Conservation (phyloP, 1,140 invertebrate genomes). For the Cotesia typhae region DNA sequence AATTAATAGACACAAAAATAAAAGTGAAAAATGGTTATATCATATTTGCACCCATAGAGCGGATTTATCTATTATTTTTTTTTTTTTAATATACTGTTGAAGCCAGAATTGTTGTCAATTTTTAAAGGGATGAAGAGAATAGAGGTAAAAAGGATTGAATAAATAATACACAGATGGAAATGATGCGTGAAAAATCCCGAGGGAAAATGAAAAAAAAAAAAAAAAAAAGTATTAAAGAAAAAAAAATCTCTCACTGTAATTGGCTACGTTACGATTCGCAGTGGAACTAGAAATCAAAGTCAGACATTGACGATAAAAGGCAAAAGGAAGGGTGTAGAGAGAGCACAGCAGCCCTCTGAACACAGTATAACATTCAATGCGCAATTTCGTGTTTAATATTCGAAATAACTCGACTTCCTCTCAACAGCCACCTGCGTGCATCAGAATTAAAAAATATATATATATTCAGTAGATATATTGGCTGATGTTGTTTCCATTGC, state of each 20-base stretch:
- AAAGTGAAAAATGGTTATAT: no score
- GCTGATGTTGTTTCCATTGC: neutral
- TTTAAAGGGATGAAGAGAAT: no score
- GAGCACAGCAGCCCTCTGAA: constrained; percentile 48
- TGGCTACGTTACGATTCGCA: neutral
- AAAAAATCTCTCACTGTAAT: constrained; percentile 11
- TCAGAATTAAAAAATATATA: constrained; percentile 15
- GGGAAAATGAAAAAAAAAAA: neutral
- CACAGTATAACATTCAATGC: constrained; percentile 51
- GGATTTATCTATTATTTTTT: no score
- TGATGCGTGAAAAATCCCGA: no score
- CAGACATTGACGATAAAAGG: constrained; percentile 15
- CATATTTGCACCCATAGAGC: no score
- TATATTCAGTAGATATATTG: constrained; percentile 11
- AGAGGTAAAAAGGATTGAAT: no score
- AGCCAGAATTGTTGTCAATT: no score
- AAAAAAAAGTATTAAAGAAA: neutral
- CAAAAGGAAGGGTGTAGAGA: constrained; percentile 13
- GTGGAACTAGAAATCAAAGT: constrained; percentile 17
- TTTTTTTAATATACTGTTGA: no score
- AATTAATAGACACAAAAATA: no score
- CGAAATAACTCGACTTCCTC: constrained; percentile 61
- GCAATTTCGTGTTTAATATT: constrained; percentile 61
- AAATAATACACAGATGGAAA: no score
- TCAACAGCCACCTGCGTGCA: constrained; percentile 37